phyloP scores from a whole-genome alignment of 1,140 invertebrate species.

The Brachionus rubens region DNA sequence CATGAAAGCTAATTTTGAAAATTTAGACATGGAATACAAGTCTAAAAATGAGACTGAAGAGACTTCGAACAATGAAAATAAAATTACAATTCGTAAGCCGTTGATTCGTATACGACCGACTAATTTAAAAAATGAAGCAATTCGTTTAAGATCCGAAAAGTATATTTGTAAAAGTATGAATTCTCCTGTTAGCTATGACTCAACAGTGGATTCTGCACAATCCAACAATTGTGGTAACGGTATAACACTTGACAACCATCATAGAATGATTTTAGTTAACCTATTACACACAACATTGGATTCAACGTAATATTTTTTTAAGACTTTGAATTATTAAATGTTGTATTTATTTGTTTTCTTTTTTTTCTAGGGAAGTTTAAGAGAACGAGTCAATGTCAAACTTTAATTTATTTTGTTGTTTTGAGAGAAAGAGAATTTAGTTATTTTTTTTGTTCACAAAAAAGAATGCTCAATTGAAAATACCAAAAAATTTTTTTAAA shows the following conservation, averaged over 20 bases:
- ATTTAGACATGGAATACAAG: not conserved
- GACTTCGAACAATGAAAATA: not conserved
- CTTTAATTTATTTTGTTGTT: too few species aligned
- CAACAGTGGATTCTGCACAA: constrained; percentile 25
- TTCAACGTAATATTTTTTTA: constrained; percentile 23
- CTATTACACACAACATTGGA: constrained; percentile 40
- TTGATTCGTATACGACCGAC: constrained; percentile 6
- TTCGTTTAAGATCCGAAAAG: not conserved
- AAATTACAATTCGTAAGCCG: not conserved
- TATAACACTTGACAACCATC: not conserved
- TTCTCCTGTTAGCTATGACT: not conserved
- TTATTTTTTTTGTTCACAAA: too few species aligned
- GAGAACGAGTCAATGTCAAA: too few species aligned
- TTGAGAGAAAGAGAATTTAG: too few species aligned
- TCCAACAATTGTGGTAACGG: not conserved
- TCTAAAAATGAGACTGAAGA: not conserved
- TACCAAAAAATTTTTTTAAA: too few species aligned
- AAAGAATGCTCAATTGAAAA: too few species aligned
- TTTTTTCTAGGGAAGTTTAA: too few species aligned
- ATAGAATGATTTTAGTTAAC: constrained; percentile 41
- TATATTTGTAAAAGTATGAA: not conserved
- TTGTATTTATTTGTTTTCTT: not conserved
- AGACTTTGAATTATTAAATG: not conserved
- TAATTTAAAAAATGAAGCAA: constrained; percentile 1
- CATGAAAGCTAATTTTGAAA: constrained; percentile 14